These are phyloP conservation scores for Incurvaria masculella DNA, from an alignment of 2,888 invertebrate species.

Conservation along the genomic window DNA sequence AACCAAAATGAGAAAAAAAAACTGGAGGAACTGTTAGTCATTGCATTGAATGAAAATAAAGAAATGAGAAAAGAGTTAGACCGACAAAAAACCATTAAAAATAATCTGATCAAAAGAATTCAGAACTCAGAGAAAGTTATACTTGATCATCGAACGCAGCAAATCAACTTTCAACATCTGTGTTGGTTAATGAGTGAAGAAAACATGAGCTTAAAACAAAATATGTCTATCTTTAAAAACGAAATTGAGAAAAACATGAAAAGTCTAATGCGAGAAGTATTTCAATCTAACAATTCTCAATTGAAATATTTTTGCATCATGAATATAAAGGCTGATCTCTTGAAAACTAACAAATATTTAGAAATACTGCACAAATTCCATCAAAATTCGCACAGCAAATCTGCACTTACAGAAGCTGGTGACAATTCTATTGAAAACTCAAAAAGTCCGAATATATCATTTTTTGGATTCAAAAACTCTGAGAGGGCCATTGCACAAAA, in stretches of 20 bases:
- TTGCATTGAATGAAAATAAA: slow-evolving; percentile 38
- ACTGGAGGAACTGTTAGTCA: slow-evolving; percentile 28
- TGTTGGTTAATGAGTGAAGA: slow-evolving; percentile 38
- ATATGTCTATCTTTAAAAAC: slow-evolving; percentile 31
- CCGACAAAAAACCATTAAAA: slow-evolving; percentile 32
- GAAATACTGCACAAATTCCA: too few relatives aligned
- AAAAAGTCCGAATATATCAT: too few relatives aligned
- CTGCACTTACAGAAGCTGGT: too few relatives aligned
- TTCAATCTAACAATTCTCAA: slow-evolving; percentile 31
- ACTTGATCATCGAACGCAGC: slow-evolving; percentile 31
- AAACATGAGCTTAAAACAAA: slow-evolving; percentile 34
- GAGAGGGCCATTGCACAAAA: too few relatives aligned
- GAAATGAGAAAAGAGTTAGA: slow-evolving; percentile 32
- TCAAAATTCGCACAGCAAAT: too few relatives aligned
- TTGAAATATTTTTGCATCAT: slow-evolving; percentile 36
- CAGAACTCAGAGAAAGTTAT: slow-evolving; percentile 31
- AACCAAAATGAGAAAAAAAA: slow-evolving; percentile 29
- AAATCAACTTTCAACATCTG: slow-evolving; percentile 35
- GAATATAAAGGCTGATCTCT: too few relatives aligned
- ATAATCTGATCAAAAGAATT: slow-evolving; percentile 27
- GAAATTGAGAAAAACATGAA: slow-evolving; percentile 31
- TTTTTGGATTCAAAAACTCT: too few relatives aligned
- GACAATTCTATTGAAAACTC: too few relatives aligned
- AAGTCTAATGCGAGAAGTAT: slow-evolving; percentile 32
- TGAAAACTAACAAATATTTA: too few relatives aligned